These are phyloP conservation scores for Austrolebias charrua DNA, from an alignment of 2,797 vertebrate species.

Conservation along the genomic window DNA sequence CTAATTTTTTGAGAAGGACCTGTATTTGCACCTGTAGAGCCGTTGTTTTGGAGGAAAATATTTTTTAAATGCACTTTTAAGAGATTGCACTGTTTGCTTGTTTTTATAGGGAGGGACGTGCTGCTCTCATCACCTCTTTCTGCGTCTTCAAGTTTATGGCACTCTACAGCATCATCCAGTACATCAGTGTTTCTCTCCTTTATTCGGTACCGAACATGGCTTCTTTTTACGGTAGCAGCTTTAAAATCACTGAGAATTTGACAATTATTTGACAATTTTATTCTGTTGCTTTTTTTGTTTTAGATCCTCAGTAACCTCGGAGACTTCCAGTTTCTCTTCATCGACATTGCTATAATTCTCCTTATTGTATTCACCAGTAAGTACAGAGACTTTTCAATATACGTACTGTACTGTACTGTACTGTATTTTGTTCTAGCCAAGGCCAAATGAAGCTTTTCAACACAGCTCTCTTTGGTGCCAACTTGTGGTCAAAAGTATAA, in stretches of 20 bases:
- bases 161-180: constrained; percentile 98
- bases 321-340: constrained; percentile 98
- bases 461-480: too few species aligned
- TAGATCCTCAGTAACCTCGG: constrained; percentile 96
- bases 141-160: constrained; percentile 99
- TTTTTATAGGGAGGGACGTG: constrained; percentile 91
- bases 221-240: not conserved
- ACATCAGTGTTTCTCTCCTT: constrained; percentile 94
- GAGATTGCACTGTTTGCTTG: constrained; percentile 5
- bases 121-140: constrained; percentile 97
- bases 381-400: constrained; percentile 54
- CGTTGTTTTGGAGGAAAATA: too few species aligned
- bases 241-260: not conserved
- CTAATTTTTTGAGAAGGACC: too few species aligned
- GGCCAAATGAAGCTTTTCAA: too few species aligned
- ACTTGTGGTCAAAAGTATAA: not conserved
- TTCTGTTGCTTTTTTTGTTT: constrained; percentile 4
- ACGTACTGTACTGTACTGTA: too few species aligned
- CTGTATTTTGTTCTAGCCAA: too few species aligned
- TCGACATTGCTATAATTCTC: constrained; percentile 96
- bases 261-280: not conserved
- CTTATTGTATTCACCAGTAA: constrained; percentile 97
- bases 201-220: constrained; percentile 87
- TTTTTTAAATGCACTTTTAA: fast-evolving
- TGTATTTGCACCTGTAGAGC: too few species aligned